Evolutionary conservation across 2,888 invertebrate genomes (phyloP), one percentile per base, ranked within the genome.

Genomic region (Brenthis hecate): DNA sequence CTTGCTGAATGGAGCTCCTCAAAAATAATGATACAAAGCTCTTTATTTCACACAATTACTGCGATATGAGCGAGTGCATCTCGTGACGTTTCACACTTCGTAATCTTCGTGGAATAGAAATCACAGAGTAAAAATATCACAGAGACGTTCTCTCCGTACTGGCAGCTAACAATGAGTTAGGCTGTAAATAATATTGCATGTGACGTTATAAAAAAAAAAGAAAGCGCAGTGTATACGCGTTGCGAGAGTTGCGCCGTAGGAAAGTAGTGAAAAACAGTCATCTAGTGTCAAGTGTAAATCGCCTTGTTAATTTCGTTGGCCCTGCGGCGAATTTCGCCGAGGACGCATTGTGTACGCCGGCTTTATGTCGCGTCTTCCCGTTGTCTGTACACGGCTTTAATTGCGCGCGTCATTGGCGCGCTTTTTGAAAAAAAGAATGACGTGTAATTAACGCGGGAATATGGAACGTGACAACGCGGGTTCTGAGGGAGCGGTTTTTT

Each of bases 361-460:
- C 93, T 92, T 92, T 91, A 92, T 91, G 90, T 88, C 90, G 87
- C 89, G 86, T 90, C 91, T 91, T 91, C 87, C 87, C 86, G 89
- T 92, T 91, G 91, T 91, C 92, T 92, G 91, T 91, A 90, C 91
- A 89, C 86, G 80, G 89, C 87, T 91, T 91, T 92, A 92, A 92
- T 92, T 92, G 92, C 88, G 88, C 91, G 89, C 91, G 92, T 92
- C 92, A 92, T 92, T 89, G 91, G 90, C 89, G 89, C 85, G 90
- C 91, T 91, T 91, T 92, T 91, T 91, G 85, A 91, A 92, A 92
- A 92, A 78, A 92, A 92, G 89, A 92, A 92, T 92, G 92, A 92
- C 91, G 89, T 92, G 92, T 92, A 92, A 92, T 92, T 92, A 92
- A 91, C 90, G 91, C 92, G 89, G 87, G 91, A 91, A 91, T 92